These are phyloP conservation scores for Sylvietta virens DNA, from an alignment of 2,113 vertebrate genomes.

Conservation along the genomic window DNA sequence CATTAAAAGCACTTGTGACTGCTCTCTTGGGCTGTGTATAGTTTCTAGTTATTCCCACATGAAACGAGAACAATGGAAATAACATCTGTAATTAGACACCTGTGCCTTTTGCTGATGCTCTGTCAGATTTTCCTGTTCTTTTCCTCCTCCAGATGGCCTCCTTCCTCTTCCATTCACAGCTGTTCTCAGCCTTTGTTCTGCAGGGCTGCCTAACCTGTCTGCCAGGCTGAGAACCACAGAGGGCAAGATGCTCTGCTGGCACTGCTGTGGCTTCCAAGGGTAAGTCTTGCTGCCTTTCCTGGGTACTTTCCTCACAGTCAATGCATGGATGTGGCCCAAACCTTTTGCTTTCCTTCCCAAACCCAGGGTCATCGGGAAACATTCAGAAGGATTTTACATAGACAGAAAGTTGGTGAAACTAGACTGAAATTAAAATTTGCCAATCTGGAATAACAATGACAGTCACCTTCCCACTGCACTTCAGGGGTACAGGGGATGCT, in stretches of 20 bases:
- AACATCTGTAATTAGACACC: background rate
- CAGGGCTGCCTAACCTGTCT: background rate
- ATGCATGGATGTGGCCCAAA: background rate
- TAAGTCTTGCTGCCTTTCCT: background rate
- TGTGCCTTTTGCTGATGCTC: background rate
- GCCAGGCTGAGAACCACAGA: background rate
- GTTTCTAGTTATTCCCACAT: background rate
- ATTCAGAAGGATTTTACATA: background rate
- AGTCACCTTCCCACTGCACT: background rate
- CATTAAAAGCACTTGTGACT: background rate
- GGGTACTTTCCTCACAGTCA: background rate
- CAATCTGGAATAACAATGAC: background rate
- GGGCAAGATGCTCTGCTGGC: background rate
- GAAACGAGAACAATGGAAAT: background rate
- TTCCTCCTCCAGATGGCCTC: conserved; percentile 16
- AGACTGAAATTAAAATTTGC: background rate
- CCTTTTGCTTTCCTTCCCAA: background rate
- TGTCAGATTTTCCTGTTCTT: background rate
- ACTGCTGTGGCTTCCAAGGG: background rate
- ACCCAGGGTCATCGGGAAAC: background rate
- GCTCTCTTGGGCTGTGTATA: background rate
- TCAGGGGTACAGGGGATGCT: background rate
- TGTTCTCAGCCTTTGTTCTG: background rate
- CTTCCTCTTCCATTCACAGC: conserved; percentile 17
- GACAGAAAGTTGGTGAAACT: background rate